Conservation (phyloP, 1,140 invertebrate genomes). For the Calliopsis andreniformis region DNA sequence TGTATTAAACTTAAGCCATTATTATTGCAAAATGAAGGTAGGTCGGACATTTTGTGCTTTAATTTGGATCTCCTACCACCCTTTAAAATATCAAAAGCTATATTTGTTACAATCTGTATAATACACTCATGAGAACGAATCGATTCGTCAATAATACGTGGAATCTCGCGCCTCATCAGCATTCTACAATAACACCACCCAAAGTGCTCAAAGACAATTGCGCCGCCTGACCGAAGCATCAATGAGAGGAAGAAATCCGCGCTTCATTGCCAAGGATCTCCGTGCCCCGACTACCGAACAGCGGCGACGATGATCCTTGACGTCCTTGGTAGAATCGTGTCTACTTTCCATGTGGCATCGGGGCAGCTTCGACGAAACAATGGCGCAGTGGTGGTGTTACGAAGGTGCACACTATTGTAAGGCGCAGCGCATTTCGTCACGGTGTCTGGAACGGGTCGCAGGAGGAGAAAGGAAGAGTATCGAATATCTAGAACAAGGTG, state of each 20-base stretch:
- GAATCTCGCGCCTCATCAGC: too few relatives aligned
- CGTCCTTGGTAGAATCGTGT: slow-evolving; percentile 51
- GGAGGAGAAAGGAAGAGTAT: slow-evolving; percentile 52
- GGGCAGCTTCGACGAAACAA: slow-evolving; percentile 4
- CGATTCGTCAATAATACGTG: too few relatives aligned
- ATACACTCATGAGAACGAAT: too few relatives aligned
- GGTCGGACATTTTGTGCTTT: too few relatives aligned
- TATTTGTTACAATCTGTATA: too few relatives aligned
- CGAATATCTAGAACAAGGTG: slow-evolving; percentile 61
- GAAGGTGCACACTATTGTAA: slow-evolving; percentile 22
- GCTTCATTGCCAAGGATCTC: slow-evolving; percentile 39
- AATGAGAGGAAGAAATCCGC: background rate
- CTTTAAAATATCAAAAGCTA: too few relatives aligned
- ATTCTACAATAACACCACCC: too few relatives aligned
- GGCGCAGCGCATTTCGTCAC: slow-evolving; percentile 53
- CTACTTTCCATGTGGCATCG: slow-evolving; percentile 26
- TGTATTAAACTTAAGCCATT: too few relatives aligned
- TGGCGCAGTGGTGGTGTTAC: slow-evolving; percentile 1
- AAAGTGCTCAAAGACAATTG: background rate
- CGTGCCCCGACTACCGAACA: background rate
- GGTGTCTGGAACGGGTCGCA: slow-evolving; percentile 38
- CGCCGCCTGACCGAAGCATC: too few relatives aligned
- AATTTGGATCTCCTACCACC: too few relatives aligned
- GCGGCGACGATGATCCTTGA: slow-evolving; percentile 13
- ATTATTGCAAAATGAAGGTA: too few relatives aligned